Base-by-base conservation (phyloP, 2,797 vertebrate species). In the Falco columbarius region DNA sequence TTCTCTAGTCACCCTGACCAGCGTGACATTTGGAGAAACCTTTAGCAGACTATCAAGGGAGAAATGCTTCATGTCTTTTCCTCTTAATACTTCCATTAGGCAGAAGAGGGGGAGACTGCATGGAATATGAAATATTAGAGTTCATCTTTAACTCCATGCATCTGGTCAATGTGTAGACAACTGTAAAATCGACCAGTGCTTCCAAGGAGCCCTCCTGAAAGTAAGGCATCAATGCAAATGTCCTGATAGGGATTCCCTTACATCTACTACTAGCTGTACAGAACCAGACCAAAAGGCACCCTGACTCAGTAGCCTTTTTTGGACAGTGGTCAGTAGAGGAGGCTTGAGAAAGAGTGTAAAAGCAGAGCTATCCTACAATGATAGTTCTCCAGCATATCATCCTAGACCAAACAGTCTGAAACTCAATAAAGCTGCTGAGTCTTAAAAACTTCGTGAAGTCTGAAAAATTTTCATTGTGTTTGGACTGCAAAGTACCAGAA, bases 101-200 rank as follows among this genome's bases (percentile, higher is more conserved):
- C 6, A 81, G 65, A 93, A 87, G 15, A 87, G 27, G 10, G 82
- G 30, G 19, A 66, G 27, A 55, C 12, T 71, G 11, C 10, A 24
- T 14, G n/a, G 61, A 77, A 44, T 46, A 38, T n/a, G 32, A 63
- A 80, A 73, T 86, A 54, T 49, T 72, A 44, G 29, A 61, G 9
- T 58, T 80, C 8, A 23, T 55, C 27, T 90, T 79, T 27, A 93
- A 80, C 74, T 58, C 32, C 10, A 17, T 56, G 24, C 15, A 58
- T 61, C 34, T 38, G 7, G 9, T 68, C n/a, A 65, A 22, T 21
- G 21, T 0, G 0, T 51, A 72, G 18, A 30, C 0, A 2, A n/a
- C 8, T 76, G 19, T 62, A 70, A 72, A 75, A 61, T 12, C 15
- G 3, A 47, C 8, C 34, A 30, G 7, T 29, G 2, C 3, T 89